Evolutionary conservation across 2,113 vertebrate genomes (phyloP).

Genomic region (Spea multiplicata): DNA sequence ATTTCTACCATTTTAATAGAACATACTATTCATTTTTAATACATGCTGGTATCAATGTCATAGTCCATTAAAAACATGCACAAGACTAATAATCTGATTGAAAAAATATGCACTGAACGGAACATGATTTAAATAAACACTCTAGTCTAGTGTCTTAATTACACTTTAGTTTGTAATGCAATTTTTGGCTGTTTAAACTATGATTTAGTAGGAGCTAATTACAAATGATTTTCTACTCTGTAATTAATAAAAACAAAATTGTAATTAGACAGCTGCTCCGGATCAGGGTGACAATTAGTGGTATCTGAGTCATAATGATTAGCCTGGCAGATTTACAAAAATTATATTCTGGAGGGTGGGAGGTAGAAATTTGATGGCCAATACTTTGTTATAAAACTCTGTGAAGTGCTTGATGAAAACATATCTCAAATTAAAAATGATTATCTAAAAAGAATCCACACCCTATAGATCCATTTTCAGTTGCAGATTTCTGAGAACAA

Average conservation of each 20-base stretch:
- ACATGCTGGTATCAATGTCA: conserved; percentile 66
- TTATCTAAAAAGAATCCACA: too few relatives aligned
- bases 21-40: neutral
- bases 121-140: conserved; percentile 95
- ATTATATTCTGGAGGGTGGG: conserved; percentile 44
- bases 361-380: conserved; percentile 34
- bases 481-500: too few relatives aligned
- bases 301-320: conserved; percentile 78
- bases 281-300: conserved; percentile 75
- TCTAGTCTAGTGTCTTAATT: conserved; percentile 96
- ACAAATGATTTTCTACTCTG: conserved; percentile 89
- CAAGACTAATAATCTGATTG: conserved; percentile 73
- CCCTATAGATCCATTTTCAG: too few relatives aligned
- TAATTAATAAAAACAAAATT: conserved; percentile 98
- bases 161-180: conserved; percentile 84
- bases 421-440: neutral
- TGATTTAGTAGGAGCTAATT: conserved; percentile 97
- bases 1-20: neutral
- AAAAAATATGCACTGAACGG: conserved; percentile 78
- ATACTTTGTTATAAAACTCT: conserved; percentile 26
- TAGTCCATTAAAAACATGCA: conserved; percentile 76
- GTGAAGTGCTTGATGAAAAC: conserved; percentile 18
- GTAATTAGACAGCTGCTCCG: conserved; percentile 92
- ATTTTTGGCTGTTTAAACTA: conserved; percentile 92
- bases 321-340: conserved; percentile 71